A percentile compares a stretch with the other conserved stretches of the same genome.
Conservation (phyloP, 2,797 vertebrate genomes). For the Heliangelus exortis region DNA sequence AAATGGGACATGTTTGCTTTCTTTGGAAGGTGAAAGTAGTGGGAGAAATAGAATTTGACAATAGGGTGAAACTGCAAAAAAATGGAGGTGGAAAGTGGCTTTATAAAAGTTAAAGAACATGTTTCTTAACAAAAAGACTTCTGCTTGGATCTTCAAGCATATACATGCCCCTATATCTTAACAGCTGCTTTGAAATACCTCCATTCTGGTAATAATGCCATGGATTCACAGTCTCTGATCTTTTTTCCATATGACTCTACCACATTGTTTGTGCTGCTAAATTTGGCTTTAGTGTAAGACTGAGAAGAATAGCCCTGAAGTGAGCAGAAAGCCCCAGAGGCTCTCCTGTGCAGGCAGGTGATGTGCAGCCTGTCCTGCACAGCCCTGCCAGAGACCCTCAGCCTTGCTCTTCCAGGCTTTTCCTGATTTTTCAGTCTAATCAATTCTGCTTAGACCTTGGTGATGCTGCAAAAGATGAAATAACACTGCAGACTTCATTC, state of each 20-base stretch:
- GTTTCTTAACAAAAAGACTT: background rate
- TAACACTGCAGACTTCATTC: background rate
- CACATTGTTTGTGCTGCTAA: background rate
- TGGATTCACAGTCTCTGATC: background rate
- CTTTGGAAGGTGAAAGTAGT: constrained; percentile 71
- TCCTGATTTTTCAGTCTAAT: fast-evolving
- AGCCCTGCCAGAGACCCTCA: background rate
- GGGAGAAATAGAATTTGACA: constrained; percentile 68
- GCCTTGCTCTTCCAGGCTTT: background rate
- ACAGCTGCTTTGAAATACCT: background rate
- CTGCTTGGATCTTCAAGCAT: background rate
- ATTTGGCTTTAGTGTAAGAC: background rate
- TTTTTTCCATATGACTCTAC: background rate
- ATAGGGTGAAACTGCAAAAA: constrained; percentile 50
- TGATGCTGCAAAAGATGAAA: background rate
- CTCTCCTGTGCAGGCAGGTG: background rate
- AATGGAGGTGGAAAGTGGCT: background rate
- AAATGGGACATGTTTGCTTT: constrained; percentile 76
- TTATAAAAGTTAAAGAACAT: background rate
- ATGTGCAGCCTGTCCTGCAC: background rate
- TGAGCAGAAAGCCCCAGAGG: background rate
- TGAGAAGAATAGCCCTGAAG: background rate
- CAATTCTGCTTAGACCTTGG: background rate
- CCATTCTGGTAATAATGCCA: background rate
- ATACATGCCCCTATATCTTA: background rate